Evolutionary conservation across 2,113 vertebrate species (phyloP), one percentile per base, ranked within the genome.

Genomic region (Panurus biarmicus): DNA sequence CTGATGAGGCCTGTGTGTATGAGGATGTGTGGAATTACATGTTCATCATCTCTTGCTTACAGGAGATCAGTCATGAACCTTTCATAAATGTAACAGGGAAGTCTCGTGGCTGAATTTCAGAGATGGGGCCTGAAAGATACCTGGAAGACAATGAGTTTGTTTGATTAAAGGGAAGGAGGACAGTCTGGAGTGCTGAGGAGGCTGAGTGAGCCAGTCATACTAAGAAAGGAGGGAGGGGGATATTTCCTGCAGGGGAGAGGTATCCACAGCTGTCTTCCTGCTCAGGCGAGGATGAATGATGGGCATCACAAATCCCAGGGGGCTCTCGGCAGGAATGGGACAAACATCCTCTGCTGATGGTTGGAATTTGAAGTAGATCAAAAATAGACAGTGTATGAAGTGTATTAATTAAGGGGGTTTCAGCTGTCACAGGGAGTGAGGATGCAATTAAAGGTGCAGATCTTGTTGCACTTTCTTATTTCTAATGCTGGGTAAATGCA

Each of bases 381-480:
- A 90, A 93, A 92, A 71, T 26, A 83, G 87, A 53, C 76, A 76
- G 56, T 26, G 36, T 72, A 75, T 71, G 76, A 89, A 90, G 88
- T 81, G 57, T 90, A 72, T 92, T 93, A 93, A 92, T 94, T 84
- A 96, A 89, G 35, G 57, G 35, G 8, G 8, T 51, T 94, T 90
- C 86, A 96, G 86, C 94, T 96, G 90, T 93, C 83, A 87, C 18
- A 23, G 40, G 19, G 60, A 86, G 75, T 78, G 73, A 78, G 53
- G 36, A 87, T 92, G 87, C 73, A 93, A 90, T 93, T 86, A 93
- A 93, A 93, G 53, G 60, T 87, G 36, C 61, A 57, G 70, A 26
- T 89, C 80, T 92, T 87, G 65, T 73, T 86, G 70, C 45, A 75
- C 21, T 60, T 40, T 58, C 71, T 86, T 60, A 84, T 67, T 95